Evolutionary conservation across 2,797 vertebrate genomes (phyloP).

Genomic region (Neomorphus geoffroyi): DNA sequence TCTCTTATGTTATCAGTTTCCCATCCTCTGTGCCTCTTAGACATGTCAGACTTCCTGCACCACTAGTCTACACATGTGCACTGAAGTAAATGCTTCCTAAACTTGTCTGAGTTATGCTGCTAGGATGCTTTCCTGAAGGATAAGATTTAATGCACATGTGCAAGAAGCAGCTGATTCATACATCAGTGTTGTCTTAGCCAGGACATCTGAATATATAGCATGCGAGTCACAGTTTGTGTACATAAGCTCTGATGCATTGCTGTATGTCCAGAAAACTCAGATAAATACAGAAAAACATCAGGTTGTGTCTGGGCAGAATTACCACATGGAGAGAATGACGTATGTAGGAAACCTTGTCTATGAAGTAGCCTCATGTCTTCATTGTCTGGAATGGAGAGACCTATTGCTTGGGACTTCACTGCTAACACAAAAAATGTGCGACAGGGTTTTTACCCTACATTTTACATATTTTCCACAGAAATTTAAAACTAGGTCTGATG

Average conservation of each 20-base stretch:
- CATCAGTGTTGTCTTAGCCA: not conserved
- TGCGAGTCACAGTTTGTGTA: not conserved
- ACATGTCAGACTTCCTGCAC: not conserved
- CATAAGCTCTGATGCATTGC: not conserved
- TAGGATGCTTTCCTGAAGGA: not conserved
- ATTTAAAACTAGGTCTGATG: not conserved
- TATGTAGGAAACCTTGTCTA: not conserved
- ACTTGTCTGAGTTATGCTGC: not conserved
- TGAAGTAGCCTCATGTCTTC: not conserved
- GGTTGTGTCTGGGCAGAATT: not conserved
- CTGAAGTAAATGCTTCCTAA: not conserved
- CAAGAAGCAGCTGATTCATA: not conserved
- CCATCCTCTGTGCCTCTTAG: not conserved
- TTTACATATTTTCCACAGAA: not conserved
- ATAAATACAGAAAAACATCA: not conserved
- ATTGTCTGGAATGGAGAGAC: not conserved
- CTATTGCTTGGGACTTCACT: not conserved
- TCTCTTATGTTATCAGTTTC: not conserved
- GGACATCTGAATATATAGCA: not conserved
- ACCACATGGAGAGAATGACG: rapidly evolving
- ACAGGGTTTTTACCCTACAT: not conserved
- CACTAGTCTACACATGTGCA: not conserved
- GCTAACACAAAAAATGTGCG: not conserved
- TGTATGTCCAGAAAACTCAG: not conserved
- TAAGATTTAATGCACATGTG: not conserved